These are phyloP conservation scores for Drosophila bifasciata DNA, from an alignment of 1,140 invertebrate species.

Conservation along the genomic window DNA sequence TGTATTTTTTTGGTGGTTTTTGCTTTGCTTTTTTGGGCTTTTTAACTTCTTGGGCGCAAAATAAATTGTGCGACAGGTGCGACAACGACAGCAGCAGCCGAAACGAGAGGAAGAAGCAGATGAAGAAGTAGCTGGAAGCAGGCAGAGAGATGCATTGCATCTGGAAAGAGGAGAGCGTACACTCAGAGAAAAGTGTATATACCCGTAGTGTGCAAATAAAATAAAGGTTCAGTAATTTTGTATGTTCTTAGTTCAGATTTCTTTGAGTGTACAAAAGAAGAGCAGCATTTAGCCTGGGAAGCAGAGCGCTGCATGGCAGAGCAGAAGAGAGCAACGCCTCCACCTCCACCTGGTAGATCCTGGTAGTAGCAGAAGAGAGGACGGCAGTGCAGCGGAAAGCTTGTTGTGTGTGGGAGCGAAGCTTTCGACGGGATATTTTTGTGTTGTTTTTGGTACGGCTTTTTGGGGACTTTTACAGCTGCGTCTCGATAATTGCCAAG, in stretches of 20 bases:
- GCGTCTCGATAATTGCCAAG: constrained; percentile 68
- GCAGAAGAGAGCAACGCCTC: no score
- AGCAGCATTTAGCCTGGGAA: constrained; percentile 13
- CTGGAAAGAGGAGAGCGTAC: constrained; percentile 1
- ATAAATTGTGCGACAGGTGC: constrained; percentile 82
- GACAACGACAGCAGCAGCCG: constrained; percentile 68
- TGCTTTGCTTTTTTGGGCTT: constrained; percentile 65
- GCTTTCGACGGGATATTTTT: constrained; percentile 57
- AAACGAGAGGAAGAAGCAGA: constrained; percentile 16
- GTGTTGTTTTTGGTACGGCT: constrained; percentile 1
- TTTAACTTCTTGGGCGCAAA: constrained; percentile 74
- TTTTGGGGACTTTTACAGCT: constrained; percentile 68
- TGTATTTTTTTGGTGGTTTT: constrained; percentile 57
- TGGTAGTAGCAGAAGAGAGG: no score
- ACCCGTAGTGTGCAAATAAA: no score
- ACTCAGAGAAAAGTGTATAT: constrained; percentile 15
- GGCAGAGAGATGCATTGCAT: constrained; percentile 11
- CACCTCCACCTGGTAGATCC: no score
- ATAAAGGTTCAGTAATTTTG: no score
- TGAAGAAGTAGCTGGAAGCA: constrained; percentile 5
- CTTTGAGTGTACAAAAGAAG: no score
- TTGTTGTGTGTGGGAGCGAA: constrained; percentile 78
- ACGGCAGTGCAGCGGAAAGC: constrained; percentile 10
- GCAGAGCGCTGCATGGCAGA: background rate
- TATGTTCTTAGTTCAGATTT: no score